A percentile compares a stretch with the other conserved stretches of the same genome.
These are phyloP conservation scores for Aselliscus stoliczkanus DNA, from an alignment of 2,797 vertebrate genomes.

Conservation along the genomic window DNA sequence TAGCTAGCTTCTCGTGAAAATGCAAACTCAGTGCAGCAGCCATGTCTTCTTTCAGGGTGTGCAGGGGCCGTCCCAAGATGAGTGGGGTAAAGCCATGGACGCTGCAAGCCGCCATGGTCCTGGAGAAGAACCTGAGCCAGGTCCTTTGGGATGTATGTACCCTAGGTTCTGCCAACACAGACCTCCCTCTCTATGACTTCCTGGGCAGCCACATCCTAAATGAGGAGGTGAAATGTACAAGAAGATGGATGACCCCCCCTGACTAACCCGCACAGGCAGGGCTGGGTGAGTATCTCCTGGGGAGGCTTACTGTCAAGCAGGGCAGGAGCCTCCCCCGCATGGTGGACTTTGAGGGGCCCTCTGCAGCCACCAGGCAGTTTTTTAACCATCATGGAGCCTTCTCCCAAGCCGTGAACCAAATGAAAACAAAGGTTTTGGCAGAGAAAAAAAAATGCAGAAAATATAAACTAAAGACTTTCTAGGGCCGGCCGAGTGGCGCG, in stretches of 20 bases:
- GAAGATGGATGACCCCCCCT: not conserved
- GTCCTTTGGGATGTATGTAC: not conserved
- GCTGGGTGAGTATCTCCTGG: not conserved
- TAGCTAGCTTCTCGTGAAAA: not conserved
- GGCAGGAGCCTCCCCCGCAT: not conserved
- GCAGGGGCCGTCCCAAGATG: not conserved
- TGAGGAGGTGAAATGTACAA: not conserved
- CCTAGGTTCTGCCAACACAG: not conserved
- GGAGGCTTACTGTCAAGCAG: not conserved
- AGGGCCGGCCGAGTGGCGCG: too few relatives aligned
- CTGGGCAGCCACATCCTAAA: not conserved
- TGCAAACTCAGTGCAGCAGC: not conserved
- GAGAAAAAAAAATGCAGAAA: not conserved
- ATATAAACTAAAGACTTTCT: not conserved
- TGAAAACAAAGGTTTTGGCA: not conserved
- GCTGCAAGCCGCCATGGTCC: not conserved
- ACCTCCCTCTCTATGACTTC: not conserved
- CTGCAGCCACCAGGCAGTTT: not conserved
- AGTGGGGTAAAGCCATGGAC: not conserved
- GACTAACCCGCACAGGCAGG: not conserved
- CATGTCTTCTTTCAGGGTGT: not conserved
- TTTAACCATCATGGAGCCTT: not conserved
- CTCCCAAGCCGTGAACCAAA: not conserved
- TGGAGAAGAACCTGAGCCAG: not conserved
- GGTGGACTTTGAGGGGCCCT: not conserved